Evolutionary conservation across 1,140 invertebrate species (phyloP), one percentile per base, ranked within the genome.

Genomic region (Amphibalanus amphitrite): DNA sequence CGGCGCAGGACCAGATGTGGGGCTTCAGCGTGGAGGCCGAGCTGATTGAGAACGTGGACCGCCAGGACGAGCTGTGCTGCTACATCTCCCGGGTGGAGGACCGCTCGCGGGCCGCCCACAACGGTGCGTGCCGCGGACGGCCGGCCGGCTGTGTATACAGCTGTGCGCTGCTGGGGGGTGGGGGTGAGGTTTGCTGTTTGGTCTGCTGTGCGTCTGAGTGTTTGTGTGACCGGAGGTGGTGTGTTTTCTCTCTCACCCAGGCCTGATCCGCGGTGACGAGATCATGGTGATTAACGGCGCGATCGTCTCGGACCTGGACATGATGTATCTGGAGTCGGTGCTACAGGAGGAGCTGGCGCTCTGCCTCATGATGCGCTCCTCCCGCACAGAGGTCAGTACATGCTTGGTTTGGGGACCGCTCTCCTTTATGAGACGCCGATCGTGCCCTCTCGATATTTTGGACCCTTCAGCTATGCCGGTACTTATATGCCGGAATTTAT

Each of bases 241-340:
- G 38, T 72, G 59, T 40, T 64, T n/a, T 76, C 69, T 74, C 71
- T 76, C 76, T 78, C 77, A 81, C 83, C 73, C 84, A 95, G 94
- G 93, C 78, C 90, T 98, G 78, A 93, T 94, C 79, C 94, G 96
- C 82, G 90, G 93, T 76, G 95, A 98, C 82, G 95, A 98, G 82
- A 96, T 98, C 79, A 93, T 98, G 87, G 93, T 98, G 77, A 96
- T 98, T 81, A 98, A 98, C 83, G 92, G 95, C 74, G 93, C 94
- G 74, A 93, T 97, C 78, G 94, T 98, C 67, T 93, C 91, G 74
- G 95, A 97, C 82, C 84, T 98, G 82, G 95, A 98, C 85, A 98
- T 98, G 95, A 97, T 98, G 90, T 97, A 95, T 84, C 86, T 98
- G 78, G 95, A 97, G 81, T 80, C 79, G 78, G 91, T 97, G 47